These are phyloP conservation scores for Leucophora obtusa DNA, from an alignment of 2,888 invertebrate species.

Conservation along the genomic window DNA sequence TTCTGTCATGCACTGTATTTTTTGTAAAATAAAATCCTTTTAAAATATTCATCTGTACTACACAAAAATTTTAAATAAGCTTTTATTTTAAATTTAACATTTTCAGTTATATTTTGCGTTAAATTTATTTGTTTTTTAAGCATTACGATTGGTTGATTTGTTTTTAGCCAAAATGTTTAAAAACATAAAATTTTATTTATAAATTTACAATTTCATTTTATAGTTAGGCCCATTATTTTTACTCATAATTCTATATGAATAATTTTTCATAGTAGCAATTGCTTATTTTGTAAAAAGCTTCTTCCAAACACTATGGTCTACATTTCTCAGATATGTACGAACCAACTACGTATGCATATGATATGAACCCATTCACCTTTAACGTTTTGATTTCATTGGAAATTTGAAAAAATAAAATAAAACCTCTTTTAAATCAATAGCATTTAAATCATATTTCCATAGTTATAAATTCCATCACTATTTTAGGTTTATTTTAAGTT, in stretches of 20 bases:
- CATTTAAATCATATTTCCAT: conserved; percentile 64
- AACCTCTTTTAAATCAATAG: conserved; percentile 61
- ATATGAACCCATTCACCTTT: conserved; percentile 59
- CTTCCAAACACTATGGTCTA: background rate
- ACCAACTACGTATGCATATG: conserved; percentile 20
- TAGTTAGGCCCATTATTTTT: background rate
- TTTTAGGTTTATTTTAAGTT: conserved; percentile 25
- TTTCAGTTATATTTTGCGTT: too few relatives aligned
- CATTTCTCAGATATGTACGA: background rate
- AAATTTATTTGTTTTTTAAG: too few relatives aligned
- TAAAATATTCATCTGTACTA: too few relatives aligned
- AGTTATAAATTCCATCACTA: conserved; percentile 63
- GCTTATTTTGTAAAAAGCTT: conserved; percentile 7
- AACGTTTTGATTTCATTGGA: conserved; percentile 55
- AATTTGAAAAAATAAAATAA: conserved; percentile 50
- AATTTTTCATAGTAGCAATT: conserved; percentile 42
- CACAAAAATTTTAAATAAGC: too few relatives aligned
- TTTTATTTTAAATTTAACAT: too few relatives aligned
- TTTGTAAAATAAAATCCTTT: too few relatives aligned
- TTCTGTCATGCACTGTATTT: too few relatives aligned
- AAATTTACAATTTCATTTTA: too few relatives aligned
- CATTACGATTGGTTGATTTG: too few relatives aligned
- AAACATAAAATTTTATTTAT: too few relatives aligned
- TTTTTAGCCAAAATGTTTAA: too few relatives aligned
- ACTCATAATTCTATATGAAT: conserved; percentile 26